Evolutionary conservation across 2,888 invertebrate genomes (phyloP), one percentile per base, ranked within the genome.

Genomic region (Acheta domesticus): DNA sequence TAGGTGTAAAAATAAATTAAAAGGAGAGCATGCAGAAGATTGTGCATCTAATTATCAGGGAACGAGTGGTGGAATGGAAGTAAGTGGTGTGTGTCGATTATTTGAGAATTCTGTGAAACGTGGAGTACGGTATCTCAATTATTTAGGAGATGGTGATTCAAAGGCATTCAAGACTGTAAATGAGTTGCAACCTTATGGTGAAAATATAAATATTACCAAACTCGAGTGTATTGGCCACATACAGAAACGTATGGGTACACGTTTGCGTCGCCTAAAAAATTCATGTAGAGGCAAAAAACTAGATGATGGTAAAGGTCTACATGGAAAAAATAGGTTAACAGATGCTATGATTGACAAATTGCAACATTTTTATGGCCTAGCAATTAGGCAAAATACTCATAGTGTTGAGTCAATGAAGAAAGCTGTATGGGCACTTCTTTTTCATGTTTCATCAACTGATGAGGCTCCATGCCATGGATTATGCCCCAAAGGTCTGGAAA

Each of bases 211-310:
- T 12, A 74, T 79, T 19, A 74, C 19, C 20, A 79, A 80, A 75
- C 77, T 79, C n/a, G 76, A 79, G 49, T 79, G 80, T 50, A 77
- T 75, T 48, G 79, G 77, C n/a, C 79, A 77, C 62, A 76, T 79
- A 3, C 79, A 79, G 49, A 79, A 80, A 77, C 77, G 74, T 19
- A 80, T 80, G 77, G 79, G 36, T 36, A 74, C 79, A 14, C 23
- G 79, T 49, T 75, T 80, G 23, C 73, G 77, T 48, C 48, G 49
- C 19, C 77, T 80, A 8, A 80, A 79, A 79, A 21, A 12, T 76
- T 36, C 2, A 48, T 3, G 48, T 0, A 49, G 50, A 49, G 62
- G 48, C 75, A 79, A 75, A 49, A 78, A 75, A 75, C n/a, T 78
- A 19, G 75, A 78, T n/a, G 75, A 78, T n/a, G 74, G 78, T 50